Conservation (phyloP, 2,113 vertebrate species). For the Fulica atra region DNA sequence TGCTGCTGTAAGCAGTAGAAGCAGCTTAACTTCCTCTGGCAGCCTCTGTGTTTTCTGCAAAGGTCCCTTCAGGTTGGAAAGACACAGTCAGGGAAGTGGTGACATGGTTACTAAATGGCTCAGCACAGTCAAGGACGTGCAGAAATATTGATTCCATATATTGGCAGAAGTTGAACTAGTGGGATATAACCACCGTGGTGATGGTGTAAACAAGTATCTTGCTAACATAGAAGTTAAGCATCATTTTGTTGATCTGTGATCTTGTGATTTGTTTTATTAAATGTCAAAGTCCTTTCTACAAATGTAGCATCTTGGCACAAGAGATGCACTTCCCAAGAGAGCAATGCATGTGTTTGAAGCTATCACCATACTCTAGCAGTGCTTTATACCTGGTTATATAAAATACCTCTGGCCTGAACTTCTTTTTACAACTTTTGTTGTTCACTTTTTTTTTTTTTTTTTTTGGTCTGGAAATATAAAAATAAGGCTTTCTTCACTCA, state of each 20-base stretch:
- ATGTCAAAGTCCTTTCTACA: background rate
- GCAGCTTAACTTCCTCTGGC: background rate
- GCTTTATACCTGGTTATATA: background rate
- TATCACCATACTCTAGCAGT: background rate
- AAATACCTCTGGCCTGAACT: background rate
- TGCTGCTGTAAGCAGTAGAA: background rate
- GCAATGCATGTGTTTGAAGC: background rate
- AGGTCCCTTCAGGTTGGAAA: fast-evolving
- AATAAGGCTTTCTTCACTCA: background rate
- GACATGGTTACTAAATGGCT: fast-evolving
- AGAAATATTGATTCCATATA: background rate
- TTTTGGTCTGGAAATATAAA: background rate
- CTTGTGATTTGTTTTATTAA: background rate
- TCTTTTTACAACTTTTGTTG: background rate
- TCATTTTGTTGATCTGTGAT: background rate
- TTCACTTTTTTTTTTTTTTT: too few species aligned
- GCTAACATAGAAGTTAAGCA: background rate
- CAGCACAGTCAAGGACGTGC: fast-evolving
- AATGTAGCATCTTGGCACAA: background rate
- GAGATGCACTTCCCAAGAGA: background rate
- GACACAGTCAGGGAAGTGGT: fast-evolving
- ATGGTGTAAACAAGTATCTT: background rate
- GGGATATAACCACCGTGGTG: background rate
- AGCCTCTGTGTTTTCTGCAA: background rate
- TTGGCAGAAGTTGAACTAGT: background rate